These are phyloP conservation scores for Diplogasteroides magnus DNA, from an alignment of 1,140 invertebrate genomes.

Conservation along the genomic window DNA sequence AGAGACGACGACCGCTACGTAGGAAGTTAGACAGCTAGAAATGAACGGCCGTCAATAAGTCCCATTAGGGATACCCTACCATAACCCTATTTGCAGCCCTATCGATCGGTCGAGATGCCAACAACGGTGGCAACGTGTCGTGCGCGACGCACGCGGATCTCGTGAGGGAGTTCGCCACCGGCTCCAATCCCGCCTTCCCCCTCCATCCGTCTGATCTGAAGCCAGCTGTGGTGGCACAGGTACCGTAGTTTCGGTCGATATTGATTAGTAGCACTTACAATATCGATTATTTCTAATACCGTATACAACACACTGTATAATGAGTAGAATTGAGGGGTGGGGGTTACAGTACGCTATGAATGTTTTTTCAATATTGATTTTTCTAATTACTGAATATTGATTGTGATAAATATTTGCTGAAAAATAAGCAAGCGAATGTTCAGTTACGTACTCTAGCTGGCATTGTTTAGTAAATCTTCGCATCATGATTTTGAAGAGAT, in stretches of 20 bases:
- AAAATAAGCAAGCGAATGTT: neutral
- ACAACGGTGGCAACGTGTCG: neutral
- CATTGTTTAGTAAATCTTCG: neutral
- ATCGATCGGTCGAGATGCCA: neutral
- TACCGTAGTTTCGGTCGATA: too few relatives aligned
- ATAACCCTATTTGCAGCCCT: neutral
- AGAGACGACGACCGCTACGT: too few relatives aligned
- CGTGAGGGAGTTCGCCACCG: constrained; percentile 18
- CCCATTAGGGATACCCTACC: neutral
- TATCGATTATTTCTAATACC: too few relatives aligned
- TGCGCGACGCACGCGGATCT: neutral
- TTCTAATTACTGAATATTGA: neutral
- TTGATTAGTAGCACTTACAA: too few relatives aligned
- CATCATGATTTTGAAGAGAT: neutral
- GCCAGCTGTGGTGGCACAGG: constrained; percentile 24
- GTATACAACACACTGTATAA: too few relatives aligned
- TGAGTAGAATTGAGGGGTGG: too few relatives aligned
- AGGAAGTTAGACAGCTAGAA: neutral
- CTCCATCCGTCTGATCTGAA: constrained; percentile 50
- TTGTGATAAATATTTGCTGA: neutral
- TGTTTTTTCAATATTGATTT: neutral
- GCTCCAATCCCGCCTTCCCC: constrained; percentile 16
- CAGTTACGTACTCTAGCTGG: neutral
- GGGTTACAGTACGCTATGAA: constrained; percentile 5
- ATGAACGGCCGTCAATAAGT: neutral